Conservation (phyloP, 2,797 vertebrate genomes). For the Muscicapa comitata region DNA sequence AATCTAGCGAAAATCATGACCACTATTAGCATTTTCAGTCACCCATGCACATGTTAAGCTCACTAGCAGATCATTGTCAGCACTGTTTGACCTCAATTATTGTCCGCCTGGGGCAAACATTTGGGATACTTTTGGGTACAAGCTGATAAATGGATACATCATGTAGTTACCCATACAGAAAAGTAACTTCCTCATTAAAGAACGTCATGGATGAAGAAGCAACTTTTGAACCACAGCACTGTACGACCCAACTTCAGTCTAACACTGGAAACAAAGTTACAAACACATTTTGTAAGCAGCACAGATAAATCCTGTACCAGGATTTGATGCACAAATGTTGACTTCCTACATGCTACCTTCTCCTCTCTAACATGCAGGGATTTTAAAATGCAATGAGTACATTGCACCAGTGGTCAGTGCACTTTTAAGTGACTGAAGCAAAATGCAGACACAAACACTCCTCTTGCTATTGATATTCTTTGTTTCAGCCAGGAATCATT, state of each 20-base stretch:
- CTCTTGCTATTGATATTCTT: background rate
- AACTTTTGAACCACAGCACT: background rate
- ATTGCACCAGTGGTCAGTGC: background rate
- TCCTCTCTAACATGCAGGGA: background rate
- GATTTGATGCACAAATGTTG: background rate
- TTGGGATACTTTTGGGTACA: background rate
- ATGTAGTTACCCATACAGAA: background rate
- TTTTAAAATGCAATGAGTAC: background rate
- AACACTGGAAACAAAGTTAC: background rate
- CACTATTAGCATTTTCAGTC: slow-evolving; percentile 62
- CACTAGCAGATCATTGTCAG: background rate
- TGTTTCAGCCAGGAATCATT: background rate
- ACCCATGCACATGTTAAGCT: slow-evolving; percentile 58
- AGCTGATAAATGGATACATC: background rate
- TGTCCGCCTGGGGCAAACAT: background rate
- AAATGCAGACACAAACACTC: background rate
- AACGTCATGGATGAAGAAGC: background rate
- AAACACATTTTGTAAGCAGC: background rate
- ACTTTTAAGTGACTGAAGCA: background rate
- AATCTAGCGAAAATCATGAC: background rate
- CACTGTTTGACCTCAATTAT: background rate
- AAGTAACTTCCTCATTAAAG: background rate
- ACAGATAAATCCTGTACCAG: background rate
- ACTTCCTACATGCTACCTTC: no score
- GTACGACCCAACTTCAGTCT: background rate